These are phyloP conservation scores for Meteorus colon DNA, from an alignment of 2,888 invertebrate genomes.

Conservation along the genomic window DNA sequence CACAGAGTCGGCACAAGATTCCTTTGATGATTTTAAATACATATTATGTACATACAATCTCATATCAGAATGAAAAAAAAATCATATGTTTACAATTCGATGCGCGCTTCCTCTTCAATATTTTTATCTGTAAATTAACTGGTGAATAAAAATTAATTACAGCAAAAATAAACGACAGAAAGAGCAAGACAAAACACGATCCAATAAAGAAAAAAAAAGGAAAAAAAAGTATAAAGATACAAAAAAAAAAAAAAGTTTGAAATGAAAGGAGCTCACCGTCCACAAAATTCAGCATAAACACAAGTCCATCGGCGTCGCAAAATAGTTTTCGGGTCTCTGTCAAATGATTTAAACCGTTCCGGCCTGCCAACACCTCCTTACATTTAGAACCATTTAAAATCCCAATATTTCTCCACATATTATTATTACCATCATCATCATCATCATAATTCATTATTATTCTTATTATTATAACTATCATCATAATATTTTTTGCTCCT, in stretches of 20 bases:
- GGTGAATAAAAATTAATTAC: background rate
- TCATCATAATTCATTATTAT: background rate
- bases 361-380: background rate
- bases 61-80: background rate
- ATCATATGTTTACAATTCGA: background rate
- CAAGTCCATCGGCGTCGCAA: slow-evolving; percentile 41
- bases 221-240: background rate
- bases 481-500: background rate
- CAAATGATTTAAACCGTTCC: slow-evolving; percentile 25
- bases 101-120: background rate
- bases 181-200: background rate
- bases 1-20: background rate
- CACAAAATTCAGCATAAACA: background rate
- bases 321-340: slow-evolving; percentile 25
- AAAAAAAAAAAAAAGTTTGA: background rate
- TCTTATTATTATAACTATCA: background rate
- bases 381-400: slow-evolving; percentile 4
- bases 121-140: background rate
- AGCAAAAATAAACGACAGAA: background rate
- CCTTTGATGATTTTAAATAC: background rate
- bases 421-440: background rate
- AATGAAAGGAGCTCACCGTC: background rate
- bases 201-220: background rate
- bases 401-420: background rate
- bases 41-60: background rate